Evolutionary conservation across 2,888 invertebrate species (phyloP).

Genomic region (Dynastes hyllus): DNA sequence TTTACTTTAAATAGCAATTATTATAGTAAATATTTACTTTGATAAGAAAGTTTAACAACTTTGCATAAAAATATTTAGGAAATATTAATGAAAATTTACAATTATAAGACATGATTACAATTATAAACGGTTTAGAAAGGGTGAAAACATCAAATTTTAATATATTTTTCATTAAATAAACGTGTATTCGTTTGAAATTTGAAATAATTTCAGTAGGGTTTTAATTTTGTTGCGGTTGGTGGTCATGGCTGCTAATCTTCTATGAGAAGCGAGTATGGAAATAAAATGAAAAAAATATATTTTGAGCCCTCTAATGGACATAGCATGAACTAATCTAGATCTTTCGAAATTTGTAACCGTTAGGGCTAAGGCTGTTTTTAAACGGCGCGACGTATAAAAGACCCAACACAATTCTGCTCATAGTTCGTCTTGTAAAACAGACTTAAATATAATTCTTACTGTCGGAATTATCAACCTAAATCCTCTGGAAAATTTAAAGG

Average conservation of each 20-base stretch:
- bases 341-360: no score
- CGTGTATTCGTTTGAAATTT: neutral
- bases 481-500: no score
- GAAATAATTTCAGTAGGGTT: neutral
- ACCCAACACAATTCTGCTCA: no score
- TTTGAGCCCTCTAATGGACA: no score
- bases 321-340: no score
- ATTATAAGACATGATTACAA: neutral
- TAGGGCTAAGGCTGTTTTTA: no score
- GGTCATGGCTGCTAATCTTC: neutral
- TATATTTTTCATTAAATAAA: neutral
- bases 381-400: no score
- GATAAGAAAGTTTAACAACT: conserved; percentile 23
- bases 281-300: no score
- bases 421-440: no score
- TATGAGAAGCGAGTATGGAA: no score
- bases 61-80: neutral
- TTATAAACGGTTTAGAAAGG: neutral
- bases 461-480: no score
- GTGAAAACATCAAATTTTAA: neutral
- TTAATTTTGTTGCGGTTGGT: neutral
- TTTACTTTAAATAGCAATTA: neutral
- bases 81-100: neutral
- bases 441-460: no score
- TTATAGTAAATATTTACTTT: conserved; percentile 23